Conservation (phyloP, 2,888 invertebrate genomes). For the Cacoxenus indagator region DNA sequence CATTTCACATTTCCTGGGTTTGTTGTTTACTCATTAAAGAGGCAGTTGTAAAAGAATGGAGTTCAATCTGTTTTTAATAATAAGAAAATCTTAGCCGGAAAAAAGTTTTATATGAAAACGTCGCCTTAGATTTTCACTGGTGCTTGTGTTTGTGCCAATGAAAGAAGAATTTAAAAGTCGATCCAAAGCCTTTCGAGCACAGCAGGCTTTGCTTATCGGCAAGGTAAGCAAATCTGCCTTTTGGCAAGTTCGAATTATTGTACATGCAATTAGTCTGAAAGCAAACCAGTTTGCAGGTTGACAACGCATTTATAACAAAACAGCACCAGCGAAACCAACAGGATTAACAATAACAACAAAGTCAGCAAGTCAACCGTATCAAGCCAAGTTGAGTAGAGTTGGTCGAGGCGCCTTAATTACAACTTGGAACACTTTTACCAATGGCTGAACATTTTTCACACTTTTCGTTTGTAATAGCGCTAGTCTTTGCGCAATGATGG, state of each 20-base stretch:
- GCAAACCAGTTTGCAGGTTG: conserved; percentile 10
- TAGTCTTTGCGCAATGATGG: no score
- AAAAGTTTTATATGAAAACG: background rate
- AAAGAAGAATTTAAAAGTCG: background rate
- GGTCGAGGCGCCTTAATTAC: background rate
- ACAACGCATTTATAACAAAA: conserved; percentile 2
- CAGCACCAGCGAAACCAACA: background rate
- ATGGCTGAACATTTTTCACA: background rate
- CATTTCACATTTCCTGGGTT: background rate
- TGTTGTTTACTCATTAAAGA: background rate
- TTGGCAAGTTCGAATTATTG: conserved; percentile 14
- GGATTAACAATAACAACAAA: background rate
- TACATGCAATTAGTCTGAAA: conserved; percentile 15
- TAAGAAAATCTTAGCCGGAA: background rate
- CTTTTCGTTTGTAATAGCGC: background rate
- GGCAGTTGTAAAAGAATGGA: background rate
- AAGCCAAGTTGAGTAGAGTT: background rate
- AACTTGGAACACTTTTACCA: conserved; percentile 1
- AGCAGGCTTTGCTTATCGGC: background rate
- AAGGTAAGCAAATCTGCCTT: background rate
- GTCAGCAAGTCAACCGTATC: background rate
- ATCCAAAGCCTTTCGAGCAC: background rate
- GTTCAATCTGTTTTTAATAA: background rate
- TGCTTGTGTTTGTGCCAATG: background rate
- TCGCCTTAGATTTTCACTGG: background rate